Evolutionary conservation across 2,888 invertebrate genomes (phyloP).

Genomic region (Oligia fasciuncula): DNA sequence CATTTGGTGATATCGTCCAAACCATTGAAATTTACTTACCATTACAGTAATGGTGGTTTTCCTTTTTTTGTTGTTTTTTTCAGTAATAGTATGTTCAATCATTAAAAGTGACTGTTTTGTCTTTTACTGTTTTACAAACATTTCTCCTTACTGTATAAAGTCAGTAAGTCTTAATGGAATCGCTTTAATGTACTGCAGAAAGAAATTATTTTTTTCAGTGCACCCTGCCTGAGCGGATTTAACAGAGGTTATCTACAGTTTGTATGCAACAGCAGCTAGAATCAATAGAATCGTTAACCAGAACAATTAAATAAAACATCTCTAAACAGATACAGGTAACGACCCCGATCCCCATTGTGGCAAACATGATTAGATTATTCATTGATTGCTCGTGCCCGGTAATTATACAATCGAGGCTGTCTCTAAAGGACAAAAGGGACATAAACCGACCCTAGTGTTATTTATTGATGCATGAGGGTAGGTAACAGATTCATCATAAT

Average conservation of each 20-base stretch:
- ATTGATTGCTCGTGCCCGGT: conserved; percentile 46
- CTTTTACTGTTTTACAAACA: no score
- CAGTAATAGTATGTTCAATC: no score
- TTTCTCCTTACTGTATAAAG: no score
- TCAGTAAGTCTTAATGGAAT: no score
- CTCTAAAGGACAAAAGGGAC: conserved; percentile 27
- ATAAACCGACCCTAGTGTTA: conserved; percentile 38
- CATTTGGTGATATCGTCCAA: no score
- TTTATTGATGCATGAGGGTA: conserved; percentile 30
- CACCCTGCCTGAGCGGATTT: background rate
- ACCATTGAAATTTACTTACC: no score
- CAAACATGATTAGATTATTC: conserved; percentile 52
- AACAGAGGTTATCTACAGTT: background rate
- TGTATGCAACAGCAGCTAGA: background rate
- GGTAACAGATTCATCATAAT: conserved; percentile 24
- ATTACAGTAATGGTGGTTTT: no score
- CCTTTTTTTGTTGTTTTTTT: no score
- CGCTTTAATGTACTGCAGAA: no score
- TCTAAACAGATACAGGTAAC: background rate
- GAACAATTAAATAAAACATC: conserved; percentile 13
- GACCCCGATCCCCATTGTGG: conserved; percentile 8
- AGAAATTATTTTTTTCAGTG: no score
- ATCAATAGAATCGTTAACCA: background rate
- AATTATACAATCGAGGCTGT: conserved; percentile 44
- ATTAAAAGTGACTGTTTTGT: no score